Evolutionary conservation across 2,113 vertebrate species (phyloP), one percentile per base, ranked within the genome.

Genomic region (Phaetusa simplex): DNA sequence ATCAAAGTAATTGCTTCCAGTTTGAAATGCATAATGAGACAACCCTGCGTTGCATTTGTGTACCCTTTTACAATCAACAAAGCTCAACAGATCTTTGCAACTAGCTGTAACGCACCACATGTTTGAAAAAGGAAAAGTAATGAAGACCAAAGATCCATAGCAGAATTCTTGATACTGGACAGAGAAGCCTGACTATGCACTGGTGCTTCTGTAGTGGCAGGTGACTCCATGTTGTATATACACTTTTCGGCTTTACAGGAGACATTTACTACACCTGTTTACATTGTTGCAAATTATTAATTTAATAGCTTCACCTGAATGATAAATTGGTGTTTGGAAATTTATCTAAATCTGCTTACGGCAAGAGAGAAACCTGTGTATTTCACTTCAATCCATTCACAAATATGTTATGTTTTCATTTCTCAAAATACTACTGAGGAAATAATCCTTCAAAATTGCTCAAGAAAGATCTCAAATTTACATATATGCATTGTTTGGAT

Each of bases 1-100:
- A 94, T 97, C 86, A 95, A 95, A 96, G 70, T 52, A 79, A 58
- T 90, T 91, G 5, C 64, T 93, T 91, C 67, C 49, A 86, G 69
- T 86, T 80, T 91, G 80, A 94, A 92, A 93, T 88, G 47, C 40
- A 79, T 70, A 90, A 83, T 62, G 76, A 91, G 70, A 84, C 38
- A 87, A 40, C 14, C 11, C 16, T 92, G 36, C 67, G 45, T 23
- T 58, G 40, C 1, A 0, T 61, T 58, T 59, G 13, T 76, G 29
- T 52, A 66, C 16, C 13, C 49, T 73, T 95, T 84, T 42, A 64
- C 45, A 34, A 76, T 62, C 49, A 72, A 34, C 29, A 70, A 83
- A 74, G 24, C 16, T 73, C 47, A 81, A 83, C 9, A 61, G 17
- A 85, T 67, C 26, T 72, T 80, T 92, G 29, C 24, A 79, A 13